Evolutionary conservation across 2,797 vertebrate genomes (phyloP).

Genomic region (Sebastes steindachneri): DNA sequence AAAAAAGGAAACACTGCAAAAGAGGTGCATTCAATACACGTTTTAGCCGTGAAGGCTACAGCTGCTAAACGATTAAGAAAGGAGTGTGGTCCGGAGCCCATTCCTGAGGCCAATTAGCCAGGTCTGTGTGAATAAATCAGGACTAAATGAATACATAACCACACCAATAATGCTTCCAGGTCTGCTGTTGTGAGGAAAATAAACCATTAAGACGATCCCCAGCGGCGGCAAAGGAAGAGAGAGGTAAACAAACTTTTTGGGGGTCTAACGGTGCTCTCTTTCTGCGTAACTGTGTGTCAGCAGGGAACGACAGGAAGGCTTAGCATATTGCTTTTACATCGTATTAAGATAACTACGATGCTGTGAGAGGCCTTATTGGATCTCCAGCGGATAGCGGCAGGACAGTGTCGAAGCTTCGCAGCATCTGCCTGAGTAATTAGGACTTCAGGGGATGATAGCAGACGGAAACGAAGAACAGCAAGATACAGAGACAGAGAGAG

Average conservation of each 20-base stretch:
- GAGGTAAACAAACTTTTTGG: conserved; percentile 62
- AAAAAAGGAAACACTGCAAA: conserved; percentile 19
- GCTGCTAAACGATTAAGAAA: conserved; percentile 9
- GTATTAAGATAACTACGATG: conserved; percentile 70
- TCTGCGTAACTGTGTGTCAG: conserved; percentile 53
- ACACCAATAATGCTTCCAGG: conserved; percentile 41
- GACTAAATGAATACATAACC: conserved; percentile 59
- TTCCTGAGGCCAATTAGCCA: conserved; percentile 54
- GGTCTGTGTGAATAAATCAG: conserved; percentile 56
- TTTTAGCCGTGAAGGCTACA: conserved; percentile 22
- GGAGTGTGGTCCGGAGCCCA: conserved; percentile 17
- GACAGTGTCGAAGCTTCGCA: conserved; percentile 68
- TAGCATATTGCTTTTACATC: conserved; percentile 71
- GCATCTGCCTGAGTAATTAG: conserved; percentile 80
- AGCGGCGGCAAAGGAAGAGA: conserved; percentile 12
- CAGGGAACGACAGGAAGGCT: conserved; percentile 46
- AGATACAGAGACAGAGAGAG: conserved; percentile 10
- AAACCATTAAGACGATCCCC: conserved; percentile 49
- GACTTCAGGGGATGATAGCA: conserved; percentile 74
- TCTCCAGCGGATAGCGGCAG: conserved; percentile 70
- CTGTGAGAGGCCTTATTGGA: conserved; percentile 70
- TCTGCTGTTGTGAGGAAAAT: conserved; percentile 34
- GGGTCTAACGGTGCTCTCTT: conserved; percentile 34
- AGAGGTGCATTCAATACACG: conserved; percentile 5
- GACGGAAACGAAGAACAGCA: conserved; percentile 38